phyloP scores from a whole-genome alignment of 1,140 invertebrate genomes.

The Sycophaga agraensis region DNA sequence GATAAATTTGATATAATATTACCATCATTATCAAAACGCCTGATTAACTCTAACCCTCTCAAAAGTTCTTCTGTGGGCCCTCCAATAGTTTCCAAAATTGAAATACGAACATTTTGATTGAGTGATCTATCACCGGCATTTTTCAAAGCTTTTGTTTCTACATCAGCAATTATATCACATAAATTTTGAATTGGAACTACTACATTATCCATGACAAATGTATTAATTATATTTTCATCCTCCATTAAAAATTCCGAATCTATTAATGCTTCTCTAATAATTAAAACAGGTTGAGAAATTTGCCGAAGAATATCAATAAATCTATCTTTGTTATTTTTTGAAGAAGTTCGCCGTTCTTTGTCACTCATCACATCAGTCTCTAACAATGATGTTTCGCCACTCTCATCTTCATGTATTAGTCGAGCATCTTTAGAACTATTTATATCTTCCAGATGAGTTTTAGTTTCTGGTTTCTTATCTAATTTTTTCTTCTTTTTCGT shows the following conservation, averaged over 20 bases:
- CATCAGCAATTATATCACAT: slow-evolving; percentile 42
- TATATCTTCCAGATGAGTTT: slow-evolving; percentile 33
- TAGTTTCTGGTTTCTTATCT: slow-evolving; percentile 32
- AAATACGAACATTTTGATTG: slow-evolving; percentile 41
- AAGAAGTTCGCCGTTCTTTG: slow-evolving; percentile 25
- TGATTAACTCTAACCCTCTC: slow-evolving; percentile 46
- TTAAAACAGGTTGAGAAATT: slow-evolving; percentile 39
- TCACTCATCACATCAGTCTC: slow-evolving; percentile 7
- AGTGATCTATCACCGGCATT: slow-evolving; percentile 40
- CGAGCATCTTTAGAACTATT: slow-evolving; percentile 40
- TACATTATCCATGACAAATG: slow-evolving; percentile 38
- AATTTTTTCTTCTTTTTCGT: slow-evolving; percentile 34
- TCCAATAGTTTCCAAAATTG: slow-evolving; percentile 47
- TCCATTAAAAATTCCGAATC: slow-evolving; percentile 37
- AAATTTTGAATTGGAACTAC: slow-evolving; percentile 43
- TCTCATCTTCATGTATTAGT: slow-evolving; percentile 17
- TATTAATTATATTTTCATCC: slow-evolving; percentile 35
- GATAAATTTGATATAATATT: slow-evolving; percentile 33
- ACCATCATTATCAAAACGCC: slow-evolving; percentile 30
- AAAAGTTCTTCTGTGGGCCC: slow-evolving; percentile 51
- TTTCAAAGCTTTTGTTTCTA: slow-evolving; percentile 45
- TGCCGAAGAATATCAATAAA: slow-evolving; percentile 36
- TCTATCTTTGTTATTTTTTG: slow-evolving; percentile 39
- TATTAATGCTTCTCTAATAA: slow-evolving; percentile 42
- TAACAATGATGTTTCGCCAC: neutral